Base-by-base conservation (phyloP, 2,888 invertebrate genomes). In the Dastarcus helophoroides region DNA sequence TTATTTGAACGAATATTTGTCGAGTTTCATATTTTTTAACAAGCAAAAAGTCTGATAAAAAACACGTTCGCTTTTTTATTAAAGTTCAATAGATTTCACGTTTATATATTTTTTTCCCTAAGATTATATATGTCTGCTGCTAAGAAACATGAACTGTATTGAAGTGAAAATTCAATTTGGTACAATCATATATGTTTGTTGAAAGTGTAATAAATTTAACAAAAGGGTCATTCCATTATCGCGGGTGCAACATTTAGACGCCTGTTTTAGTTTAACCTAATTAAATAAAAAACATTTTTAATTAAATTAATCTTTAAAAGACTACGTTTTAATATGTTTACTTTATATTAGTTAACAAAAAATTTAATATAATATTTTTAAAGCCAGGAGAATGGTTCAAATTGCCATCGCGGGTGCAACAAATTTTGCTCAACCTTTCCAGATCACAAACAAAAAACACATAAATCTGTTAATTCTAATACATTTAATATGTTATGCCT, bases 331-430 rank as follows among this genome's bases (percentile, higher is more conserved):
- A 25, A 25, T 12, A n/a, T 25, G 3, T 25, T 25, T n/a, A 23
- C n/a, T n/a, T 23, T 23, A 23, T 11, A 23, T 23, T 23, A 23
- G 9, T 23, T 23, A 4, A 5, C 12, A 25, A 25, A 6, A 14
- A 25, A 13, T 5, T 25, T 25, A 12, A 25, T 13, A 25, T 25
- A 11, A 25, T 4, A 25, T 25, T 25, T 25, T n/a, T 13, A 22
- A n/a, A 25, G 25, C 25, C 25, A 25, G 25, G 4, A 23, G 23
- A 11, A 23, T 9, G 23, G 23, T 23, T 6, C 23, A 23, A 23
- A 23, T n/a, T 23, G 23, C 23, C 23, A 23, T 23, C 23, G 23
- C 23, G 23, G n/a, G 23, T 23, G 23, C 23, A 23, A 23, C 25
- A 25, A 11, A n/a, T 25, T 25, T 25, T 12, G 25, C 25, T n/a